A percentile compares a stretch with the other conserved stretches of the same genome.
These are phyloP conservation scores for Eristalinus aeneus DNA, from an alignment of 2,888 invertebrate genomes.

Conservation along the genomic window DNA sequence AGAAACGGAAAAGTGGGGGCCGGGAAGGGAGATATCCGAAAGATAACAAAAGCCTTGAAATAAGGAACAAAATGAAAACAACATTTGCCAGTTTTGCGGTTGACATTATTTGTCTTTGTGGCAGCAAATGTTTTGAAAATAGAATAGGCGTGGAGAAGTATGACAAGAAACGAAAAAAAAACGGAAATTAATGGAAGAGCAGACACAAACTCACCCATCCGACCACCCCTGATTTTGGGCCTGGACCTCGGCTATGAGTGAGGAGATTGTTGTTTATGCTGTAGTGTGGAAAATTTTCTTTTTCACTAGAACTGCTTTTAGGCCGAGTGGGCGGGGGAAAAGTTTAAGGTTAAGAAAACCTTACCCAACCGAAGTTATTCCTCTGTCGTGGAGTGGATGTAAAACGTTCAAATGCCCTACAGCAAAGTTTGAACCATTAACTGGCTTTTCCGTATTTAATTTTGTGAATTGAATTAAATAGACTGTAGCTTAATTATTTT, in stretches of 20 bases:
- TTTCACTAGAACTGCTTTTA: neutral
- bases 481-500: neutral
- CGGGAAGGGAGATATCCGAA: neutral
- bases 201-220: conserved; percentile 9
- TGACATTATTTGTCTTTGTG: conserved; percentile 39
- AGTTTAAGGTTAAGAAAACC: conserved; percentile 15
- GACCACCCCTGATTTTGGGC: conserved; percentile 11
- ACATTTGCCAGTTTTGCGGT: conserved; percentile 37
- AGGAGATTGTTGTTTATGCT: conserved; percentile 6
- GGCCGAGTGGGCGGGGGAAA: neutral
- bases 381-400: neutral
- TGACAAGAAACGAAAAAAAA: neutral
- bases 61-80: conserved; percentile 4
- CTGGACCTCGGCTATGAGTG: neutral
- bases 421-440: neutral
- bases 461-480: neutral
- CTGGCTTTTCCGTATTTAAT: neutral
- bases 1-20: neutral
- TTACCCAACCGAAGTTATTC: conserved; percentile 2
- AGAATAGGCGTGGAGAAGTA: conserved; percentile 1
- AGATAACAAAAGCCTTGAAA: conserved; percentile 16
- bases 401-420: neutral
- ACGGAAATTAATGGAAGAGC: conserved; percentile 20
- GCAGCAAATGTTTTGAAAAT: conserved; percentile 22
- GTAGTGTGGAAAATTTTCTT: conserved; percentile 5